phyloP scores from a whole-genome alignment of 2,888 invertebrate species.

The Micoletzkya japonica region DNA sequence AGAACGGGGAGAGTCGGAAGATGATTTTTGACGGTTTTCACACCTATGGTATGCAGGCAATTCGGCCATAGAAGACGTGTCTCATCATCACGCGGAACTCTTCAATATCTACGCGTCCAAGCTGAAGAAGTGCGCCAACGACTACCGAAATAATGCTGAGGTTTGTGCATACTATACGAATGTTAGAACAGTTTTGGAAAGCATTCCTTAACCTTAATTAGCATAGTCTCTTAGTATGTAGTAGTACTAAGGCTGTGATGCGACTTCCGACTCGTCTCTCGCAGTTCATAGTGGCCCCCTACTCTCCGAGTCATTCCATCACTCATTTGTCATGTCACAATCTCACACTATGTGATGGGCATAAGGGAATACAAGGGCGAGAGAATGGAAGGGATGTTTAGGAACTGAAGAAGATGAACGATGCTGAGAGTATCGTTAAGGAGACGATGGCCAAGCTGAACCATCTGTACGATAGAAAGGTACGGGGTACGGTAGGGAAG shows the following conservation, averaged over 20 bases:
- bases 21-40: background rate
- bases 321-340: too few species aligned
- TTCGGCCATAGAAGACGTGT: slow-evolving; percentile 1
- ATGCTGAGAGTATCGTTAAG: slow-evolving; percentile 16
- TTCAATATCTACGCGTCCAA: background rate
- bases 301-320: too few species aligned
- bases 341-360: too few species aligned
- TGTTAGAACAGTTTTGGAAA: too few species aligned
- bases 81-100: background rate
- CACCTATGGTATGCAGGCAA: slow-evolving; percentile 7
- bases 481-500: background rate
- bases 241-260: too few species aligned
- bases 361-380: too few species aligned
- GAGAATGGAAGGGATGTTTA: too few species aligned
- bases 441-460: slow-evolving; percentile 14
- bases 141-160: background rate
- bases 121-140: background rate
- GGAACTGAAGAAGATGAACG: slow-evolving; percentile 24
- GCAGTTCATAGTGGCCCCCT: too few species aligned
- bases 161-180: too few species aligned
- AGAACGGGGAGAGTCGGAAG: background rate
- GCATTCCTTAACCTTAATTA: too few species aligned
- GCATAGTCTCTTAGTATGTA: too few species aligned
- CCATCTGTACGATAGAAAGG: slow-evolving; percentile 20
- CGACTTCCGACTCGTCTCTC: too few species aligned